Conservation (phyloP, 2,113 vertebrate genomes). For the Rallus limicola region DNA sequence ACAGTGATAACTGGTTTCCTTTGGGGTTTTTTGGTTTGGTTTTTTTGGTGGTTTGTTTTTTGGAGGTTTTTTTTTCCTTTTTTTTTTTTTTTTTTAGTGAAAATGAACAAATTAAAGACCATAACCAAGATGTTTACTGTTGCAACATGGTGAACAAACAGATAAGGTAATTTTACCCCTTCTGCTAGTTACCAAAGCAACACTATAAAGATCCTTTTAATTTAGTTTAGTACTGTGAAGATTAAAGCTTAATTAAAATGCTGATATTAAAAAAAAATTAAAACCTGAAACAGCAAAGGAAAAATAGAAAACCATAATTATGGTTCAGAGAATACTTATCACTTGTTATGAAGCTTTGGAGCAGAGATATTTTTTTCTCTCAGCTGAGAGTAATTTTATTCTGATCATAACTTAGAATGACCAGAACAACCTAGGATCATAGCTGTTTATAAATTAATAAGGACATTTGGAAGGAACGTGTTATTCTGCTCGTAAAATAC, state of each 20-base stretch:
- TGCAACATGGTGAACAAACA: conserved; percentile 19
- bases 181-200: conserved; percentile 43
- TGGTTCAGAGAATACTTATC: conserved; percentile 30
- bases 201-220: conserved; percentile 49
- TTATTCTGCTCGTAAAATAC: neutral
- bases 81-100: neutral
- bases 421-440: neutral
- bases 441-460: conserved; percentile 40
- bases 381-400: conserved; percentile 60
- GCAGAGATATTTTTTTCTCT: conserved; percentile 1
- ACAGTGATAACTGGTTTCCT: neutral
- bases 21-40: neutral
- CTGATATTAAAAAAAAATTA: conserved; percentile 54
- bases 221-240: conserved; percentile 59
- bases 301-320: conserved; percentile 39
- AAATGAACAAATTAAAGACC: conserved; percentile 56
- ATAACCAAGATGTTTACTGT: conserved; percentile 13
- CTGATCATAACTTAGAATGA: conserved; percentile 52
- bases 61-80: neutral
- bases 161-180: conserved; percentile 44
- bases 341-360: neutral
- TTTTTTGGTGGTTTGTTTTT: neutral
- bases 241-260: conserved; percentile 74
- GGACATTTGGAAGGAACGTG: neutral
- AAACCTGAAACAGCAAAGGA: conserved; percentile 21